Conservation (phyloP, 2,113 vertebrate species). For the Mormyrus iriodes region DNA sequence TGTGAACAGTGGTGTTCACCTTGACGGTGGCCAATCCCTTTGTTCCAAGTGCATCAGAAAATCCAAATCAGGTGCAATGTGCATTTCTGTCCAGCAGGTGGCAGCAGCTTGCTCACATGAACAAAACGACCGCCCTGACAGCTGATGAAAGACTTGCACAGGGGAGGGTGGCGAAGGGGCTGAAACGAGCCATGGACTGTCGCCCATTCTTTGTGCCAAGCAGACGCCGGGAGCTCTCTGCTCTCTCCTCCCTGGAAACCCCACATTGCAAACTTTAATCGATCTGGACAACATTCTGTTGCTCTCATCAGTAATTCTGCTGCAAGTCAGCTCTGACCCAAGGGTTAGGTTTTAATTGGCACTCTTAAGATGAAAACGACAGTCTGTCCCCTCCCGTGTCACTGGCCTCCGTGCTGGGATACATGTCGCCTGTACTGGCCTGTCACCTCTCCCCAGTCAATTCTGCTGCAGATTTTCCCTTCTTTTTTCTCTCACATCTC, state of each 20-base stretch:
- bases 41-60: neutral
- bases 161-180: neutral
- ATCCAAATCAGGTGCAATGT: neutral
- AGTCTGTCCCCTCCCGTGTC: neutral
- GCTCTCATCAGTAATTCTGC: constrained; percentile 11
- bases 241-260: neutral
- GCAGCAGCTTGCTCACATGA: constrained; percentile 20
- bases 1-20: neutral
- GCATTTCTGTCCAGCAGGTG: constrained; percentile 29
- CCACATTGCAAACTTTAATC: neutral
- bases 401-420: neutral
- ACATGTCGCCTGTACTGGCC: neutral
- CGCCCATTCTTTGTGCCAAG: constrained; percentile 6
- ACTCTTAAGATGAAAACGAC: constrained; percentile 15
- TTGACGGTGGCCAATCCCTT: neutral
- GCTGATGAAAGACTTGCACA: neutral
- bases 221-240: neutral
- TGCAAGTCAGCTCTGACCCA: neutral
- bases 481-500: neutral
- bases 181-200: neutral
- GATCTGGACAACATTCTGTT: constrained; percentile 10
- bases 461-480: neutral
- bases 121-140: neutral
- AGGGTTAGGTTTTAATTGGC: constrained; percentile 21
- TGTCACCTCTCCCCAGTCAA: constrained; percentile 1